phyloP scores from a whole-genome alignment of 2,797 vertebrate species.

The Ctenopoma multispine region DNA sequence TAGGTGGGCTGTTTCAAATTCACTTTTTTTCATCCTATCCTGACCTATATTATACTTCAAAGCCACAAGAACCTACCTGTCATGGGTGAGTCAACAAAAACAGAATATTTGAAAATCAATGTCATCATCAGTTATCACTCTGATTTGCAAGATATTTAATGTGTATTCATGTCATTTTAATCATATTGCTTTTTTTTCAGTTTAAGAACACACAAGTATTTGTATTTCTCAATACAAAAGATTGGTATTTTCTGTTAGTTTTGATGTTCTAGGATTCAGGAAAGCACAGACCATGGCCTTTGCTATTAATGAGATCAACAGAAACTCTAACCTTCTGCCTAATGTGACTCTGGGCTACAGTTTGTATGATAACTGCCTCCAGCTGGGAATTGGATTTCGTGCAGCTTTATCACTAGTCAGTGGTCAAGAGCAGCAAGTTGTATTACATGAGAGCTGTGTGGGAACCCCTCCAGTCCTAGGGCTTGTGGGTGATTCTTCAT shows the following conservation, averaged over 20 bases:
- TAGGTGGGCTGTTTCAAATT: slow-evolving; percentile 77
- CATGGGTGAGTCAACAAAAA: slow-evolving; percentile 40
- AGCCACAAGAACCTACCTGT: slow-evolving; percentile 68
- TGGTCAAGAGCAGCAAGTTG: slow-evolving; percentile 47
- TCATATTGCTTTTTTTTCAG: too few relatives aligned
- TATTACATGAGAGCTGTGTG: slow-evolving; percentile 36
- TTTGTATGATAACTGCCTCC: slow-evolving; percentile 75
- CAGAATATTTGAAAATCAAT: too few relatives aligned
- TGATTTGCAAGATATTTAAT: too few relatives aligned
- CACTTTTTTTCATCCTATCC: slow-evolving; percentile 69
- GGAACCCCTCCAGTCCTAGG: slow-evolving; percentile 51
- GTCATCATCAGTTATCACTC: too few relatives aligned
- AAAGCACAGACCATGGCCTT: slow-evolving; percentile 76
- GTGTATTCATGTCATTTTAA: neutral
- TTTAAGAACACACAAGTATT: too few relatives aligned
- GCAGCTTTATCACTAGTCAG: slow-evolving; percentile 63
- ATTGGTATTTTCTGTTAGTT: slow-evolving; percentile 46
- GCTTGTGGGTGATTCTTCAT: slow-evolving; percentile 69
- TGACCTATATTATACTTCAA: slow-evolving; percentile 69
- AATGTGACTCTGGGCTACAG: neutral
- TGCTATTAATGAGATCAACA: slow-evolving; percentile 74
- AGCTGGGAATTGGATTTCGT: slow-evolving; percentile 73
- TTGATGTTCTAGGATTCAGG: slow-evolving; percentile 68
- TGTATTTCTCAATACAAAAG: neutral
- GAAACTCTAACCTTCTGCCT: too few relatives aligned